Evolutionary conservation across 2,113 vertebrate genomes (phyloP).

Genomic region (Hirundichthys speculiger): DNA sequence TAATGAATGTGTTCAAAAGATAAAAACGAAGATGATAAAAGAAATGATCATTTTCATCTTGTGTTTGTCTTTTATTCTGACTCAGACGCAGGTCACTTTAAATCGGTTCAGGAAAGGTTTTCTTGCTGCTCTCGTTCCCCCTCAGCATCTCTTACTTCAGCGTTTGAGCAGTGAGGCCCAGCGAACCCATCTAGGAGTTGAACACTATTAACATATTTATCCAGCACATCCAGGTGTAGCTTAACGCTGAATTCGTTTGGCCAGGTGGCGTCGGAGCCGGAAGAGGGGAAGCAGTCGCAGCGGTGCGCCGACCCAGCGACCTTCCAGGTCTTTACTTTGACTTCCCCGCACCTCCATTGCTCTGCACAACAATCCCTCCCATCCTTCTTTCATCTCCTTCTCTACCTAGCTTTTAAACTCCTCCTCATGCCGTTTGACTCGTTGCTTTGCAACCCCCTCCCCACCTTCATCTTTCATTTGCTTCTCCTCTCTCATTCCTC

Average conservation of each 20-base stretch:
- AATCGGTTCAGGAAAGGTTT: no score
- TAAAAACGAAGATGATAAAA: no score
- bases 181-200: slow-evolving; percentile 13
- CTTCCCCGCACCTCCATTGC: slow-evolving; percentile 17
- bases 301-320: slow-evolving; percentile 19
- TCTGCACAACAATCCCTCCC: slow-evolving; percentile 29
- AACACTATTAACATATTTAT: slow-evolving; percentile 30
- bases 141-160: not conserved
- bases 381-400: slow-evolving; percentile 22
- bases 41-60: no score
- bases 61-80: no score
- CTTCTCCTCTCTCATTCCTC: slow-evolving; percentile 29
- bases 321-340: slow-evolving; percentile 6
- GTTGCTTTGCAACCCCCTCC: not conserved
- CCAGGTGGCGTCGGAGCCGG: slow-evolving; percentile 10
- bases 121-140: not conserved
- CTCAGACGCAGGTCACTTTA: no score
- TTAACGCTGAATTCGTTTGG: slow-evolving; percentile 31
- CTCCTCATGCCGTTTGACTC: slow-evolving; percentile 6
- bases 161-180: not conserved
- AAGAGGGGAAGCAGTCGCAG: slow-evolving; percentile 12
- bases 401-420: slow-evolving; percentile 21
- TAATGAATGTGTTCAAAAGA: no score
- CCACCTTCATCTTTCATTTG: slow-evolving; percentile 18
- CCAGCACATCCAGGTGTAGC: slow-evolving; percentile 36